Conservation (phyloP, 2,113 vertebrate genomes). For the Sceloporus tristichus region DNA sequence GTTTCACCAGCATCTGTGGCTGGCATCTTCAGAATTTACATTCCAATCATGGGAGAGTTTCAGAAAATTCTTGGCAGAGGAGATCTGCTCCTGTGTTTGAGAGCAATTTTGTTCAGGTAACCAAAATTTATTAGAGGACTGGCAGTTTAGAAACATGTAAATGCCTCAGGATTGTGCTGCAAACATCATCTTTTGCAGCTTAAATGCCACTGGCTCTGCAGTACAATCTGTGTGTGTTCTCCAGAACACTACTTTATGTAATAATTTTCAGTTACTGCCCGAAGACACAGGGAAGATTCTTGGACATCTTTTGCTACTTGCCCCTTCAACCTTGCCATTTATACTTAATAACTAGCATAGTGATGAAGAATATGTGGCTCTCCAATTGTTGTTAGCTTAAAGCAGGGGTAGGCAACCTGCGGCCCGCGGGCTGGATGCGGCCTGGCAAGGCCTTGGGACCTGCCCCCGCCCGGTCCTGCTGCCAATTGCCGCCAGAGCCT, state of each 20-base stretch:
- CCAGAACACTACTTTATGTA: neutral
- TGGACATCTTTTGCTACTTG: neutral
- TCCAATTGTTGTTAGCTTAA: neutral
- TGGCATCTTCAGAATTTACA: neutral
- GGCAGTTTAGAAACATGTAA: neutral
- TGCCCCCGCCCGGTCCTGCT: no score
- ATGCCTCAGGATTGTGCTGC: neutral
- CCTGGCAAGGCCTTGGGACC: no score
- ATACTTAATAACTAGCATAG: neutral
- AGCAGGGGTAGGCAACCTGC: no score
- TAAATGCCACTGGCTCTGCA: neutral
- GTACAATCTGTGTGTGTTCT: no score
- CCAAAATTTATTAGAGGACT: neutral
- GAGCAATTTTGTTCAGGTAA: slow-evolving; percentile 77
- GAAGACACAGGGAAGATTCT: neutral
- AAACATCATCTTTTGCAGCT: neutral
- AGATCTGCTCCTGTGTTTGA: slow-evolving; percentile 67
- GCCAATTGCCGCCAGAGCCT: no score
- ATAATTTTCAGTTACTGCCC: neutral
- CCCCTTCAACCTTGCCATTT: neutral
- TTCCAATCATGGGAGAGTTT: slow-evolving; percentile 41
- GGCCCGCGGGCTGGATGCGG: no score
- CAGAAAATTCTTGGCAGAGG: slow-evolving; percentile 60
- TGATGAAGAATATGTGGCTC: neutral
- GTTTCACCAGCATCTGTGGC: no score